These are phyloP conservation scores for Anguilla japonica DNA, from an alignment of 2,113 vertebrate species.

Conservation along the genomic window DNA sequence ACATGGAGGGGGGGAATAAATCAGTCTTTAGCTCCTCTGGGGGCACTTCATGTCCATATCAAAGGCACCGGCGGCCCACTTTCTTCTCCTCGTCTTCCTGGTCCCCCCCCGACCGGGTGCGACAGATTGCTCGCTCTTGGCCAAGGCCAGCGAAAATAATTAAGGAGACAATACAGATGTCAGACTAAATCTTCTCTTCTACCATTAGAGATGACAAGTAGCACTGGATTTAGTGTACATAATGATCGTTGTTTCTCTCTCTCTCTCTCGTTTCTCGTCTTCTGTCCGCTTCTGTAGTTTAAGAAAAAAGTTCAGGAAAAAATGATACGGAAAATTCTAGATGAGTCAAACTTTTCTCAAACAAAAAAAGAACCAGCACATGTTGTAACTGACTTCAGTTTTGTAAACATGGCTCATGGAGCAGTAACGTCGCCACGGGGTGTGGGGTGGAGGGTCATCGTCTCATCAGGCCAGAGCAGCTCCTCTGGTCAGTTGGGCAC, in stretches of 20 bases:
- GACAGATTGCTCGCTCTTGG: slow-evolving; percentile 21
- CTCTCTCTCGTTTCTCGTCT: neutral
- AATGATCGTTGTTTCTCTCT: neutral
- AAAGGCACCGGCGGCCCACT: slow-evolving; percentile 51
- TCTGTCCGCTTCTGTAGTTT: neutral
- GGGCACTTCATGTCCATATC: slow-evolving; percentile 52
- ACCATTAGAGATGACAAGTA: slow-evolving; percentile 25
- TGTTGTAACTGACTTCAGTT: neutral
- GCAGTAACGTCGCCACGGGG: neutral
- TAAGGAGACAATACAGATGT: slow-evolving; percentile 37
- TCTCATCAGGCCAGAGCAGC: neutral
- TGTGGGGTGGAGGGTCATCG: too few relatives aligned
- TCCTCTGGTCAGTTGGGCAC: neutral
- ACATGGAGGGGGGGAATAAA: slow-evolving; percentile 46
- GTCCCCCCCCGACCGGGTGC: slow-evolving; percentile 24
- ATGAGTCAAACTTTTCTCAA: neutral
- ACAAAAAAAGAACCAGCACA: neutral
- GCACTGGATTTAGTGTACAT: neutral
- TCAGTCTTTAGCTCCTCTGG: slow-evolving; percentile 58
- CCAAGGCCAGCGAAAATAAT: slow-evolving; percentile 42
- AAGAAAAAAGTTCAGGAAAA: neutral
- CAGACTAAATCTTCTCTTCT: slow-evolving; percentile 29
- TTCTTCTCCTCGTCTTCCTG: slow-evolving; percentile 48
- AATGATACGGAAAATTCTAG: neutral
- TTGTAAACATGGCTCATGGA: too few relatives aligned